These are phyloP conservation scores for Ctenicera cuprea DNA, from an alignment of 2,888 invertebrate species.

Conservation along the genomic window DNA sequence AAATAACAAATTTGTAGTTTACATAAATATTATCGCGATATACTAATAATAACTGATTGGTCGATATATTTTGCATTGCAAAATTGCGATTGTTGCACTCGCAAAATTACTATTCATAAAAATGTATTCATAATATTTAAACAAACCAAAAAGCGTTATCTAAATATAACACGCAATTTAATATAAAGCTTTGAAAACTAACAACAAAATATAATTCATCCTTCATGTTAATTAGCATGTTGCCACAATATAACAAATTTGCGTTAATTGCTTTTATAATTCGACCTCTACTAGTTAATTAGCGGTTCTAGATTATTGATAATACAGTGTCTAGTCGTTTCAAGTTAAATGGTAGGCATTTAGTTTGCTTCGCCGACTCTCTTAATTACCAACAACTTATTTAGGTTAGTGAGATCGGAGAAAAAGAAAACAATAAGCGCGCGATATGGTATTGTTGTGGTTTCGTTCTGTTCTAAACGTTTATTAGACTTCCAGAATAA, in stretches of 20 bases:
- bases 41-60: no score
- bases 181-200: no score
- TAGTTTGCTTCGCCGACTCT: conserved; percentile 10
- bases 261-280: conserved; percentile 11
- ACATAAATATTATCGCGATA: no score
- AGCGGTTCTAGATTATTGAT: conserved; percentile 1
- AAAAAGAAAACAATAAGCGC: conserved; percentile 15
- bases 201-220: background rate
- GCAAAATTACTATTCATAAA: no score
- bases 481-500: background rate
- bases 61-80: no score
- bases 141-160: no score
- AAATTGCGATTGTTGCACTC: no score
- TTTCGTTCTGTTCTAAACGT: background rate
- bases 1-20: no score
- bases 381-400: conserved; percentile 20
- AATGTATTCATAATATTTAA: no score
- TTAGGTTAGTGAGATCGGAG: conserved; percentile 32
- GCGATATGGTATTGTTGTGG: conserved; percentile 4
- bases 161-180: no score
- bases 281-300: conserved; percentile 1
- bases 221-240: background rate
- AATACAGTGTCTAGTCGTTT: background rate
- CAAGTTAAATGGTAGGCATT: conserved; percentile 1
- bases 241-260: background rate